These are phyloP conservation scores for Drosophila virilis DNA, from an alignment of 1,140 invertebrate species.

Conservation along the genomic window DNA sequence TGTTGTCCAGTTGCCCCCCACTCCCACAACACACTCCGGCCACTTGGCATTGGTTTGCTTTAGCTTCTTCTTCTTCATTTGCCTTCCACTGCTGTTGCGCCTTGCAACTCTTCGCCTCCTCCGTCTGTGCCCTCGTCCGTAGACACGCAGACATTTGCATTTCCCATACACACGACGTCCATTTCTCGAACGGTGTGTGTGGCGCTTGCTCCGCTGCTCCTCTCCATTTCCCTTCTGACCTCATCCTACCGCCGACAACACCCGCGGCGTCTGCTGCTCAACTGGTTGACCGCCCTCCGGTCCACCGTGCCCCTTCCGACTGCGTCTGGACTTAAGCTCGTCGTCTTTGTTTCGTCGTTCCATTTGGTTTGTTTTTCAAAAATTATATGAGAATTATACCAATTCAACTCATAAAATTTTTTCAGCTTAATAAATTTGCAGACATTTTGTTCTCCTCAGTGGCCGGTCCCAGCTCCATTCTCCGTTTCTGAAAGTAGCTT, in stretches of 20 bases:
- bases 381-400: conserved; percentile 84
- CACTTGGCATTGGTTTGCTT: conserved; percentile 59
- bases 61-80: conserved; percentile 38
- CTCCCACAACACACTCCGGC: conserved; percentile 31
- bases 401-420: conserved; percentile 83
- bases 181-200: conserved; percentile 54
- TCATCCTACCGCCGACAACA: conserved; percentile 1
- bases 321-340: conserved; percentile 26
- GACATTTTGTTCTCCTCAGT: conserved; percentile 68
- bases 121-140: conserved; percentile 11
- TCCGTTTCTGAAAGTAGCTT: background rate
- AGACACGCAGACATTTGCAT: conserved; percentile 71
- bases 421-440: conserved; percentile 81
- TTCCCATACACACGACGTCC: conserved; percentile 46
- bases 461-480: conserved; percentile 16
- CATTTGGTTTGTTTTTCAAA: conserved; percentile 75
- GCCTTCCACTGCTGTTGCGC: conserved; percentile 30
- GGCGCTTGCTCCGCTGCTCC: conserved; percentile 55
- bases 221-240: background rate
- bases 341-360: conserved; percentile 53
- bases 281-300: conserved; percentile 63
- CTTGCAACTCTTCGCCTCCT: conserved; percentile 18
- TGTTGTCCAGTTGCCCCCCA: conserved; percentile 25
- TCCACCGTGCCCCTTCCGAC: conserved; percentile 18
- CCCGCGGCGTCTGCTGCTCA: conserved; percentile 61